phyloP scores from a whole-genome alignment of 2,888 invertebrate genomes.

The Polylopha cassiicola region DNA sequence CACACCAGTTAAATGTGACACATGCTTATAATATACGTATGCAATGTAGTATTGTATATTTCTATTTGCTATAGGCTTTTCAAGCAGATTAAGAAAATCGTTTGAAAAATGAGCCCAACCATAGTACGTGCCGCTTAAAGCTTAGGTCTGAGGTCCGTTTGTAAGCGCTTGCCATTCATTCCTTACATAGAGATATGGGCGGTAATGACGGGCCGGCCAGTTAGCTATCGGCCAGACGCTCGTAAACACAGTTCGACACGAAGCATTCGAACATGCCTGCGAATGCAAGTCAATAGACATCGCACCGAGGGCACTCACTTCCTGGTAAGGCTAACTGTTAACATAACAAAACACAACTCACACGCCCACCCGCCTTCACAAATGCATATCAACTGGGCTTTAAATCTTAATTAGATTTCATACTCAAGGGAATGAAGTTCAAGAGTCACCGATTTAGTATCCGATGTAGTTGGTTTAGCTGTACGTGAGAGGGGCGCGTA shows the following conservation, averaged over 20 bases:
- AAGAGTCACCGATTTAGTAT: constrained; percentile 55
- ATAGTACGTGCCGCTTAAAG: constrained; percentile 60
- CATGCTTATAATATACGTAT: too few relatives aligned
- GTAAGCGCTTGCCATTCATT: constrained; percentile 70
- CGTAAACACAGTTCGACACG: constrained; percentile 68
- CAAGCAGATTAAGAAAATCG: constrained; percentile 52
- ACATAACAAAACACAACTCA: constrained; percentile 34
- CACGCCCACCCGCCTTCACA: constrained; percentile 29
- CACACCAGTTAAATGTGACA: too few relatives aligned
- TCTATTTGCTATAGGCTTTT: too few relatives aligned
- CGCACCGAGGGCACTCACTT: constrained; percentile 52
- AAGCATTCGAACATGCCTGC: constrained; percentile 62
- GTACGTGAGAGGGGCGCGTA: constrained; percentile 43
- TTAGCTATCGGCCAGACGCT: constrained; percentile 67
- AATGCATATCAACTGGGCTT: constrained; percentile 32
- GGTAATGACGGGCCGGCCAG: constrained; percentile 64
- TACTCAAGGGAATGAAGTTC: constrained; percentile 37
- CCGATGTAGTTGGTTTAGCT: constrained; percentile 35
- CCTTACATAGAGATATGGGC: constrained; percentile 68
- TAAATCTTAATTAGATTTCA: constrained; percentile 41
- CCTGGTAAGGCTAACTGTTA: constrained; percentile 52
- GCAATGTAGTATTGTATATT: too few relatives aligned
- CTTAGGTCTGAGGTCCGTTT: constrained; percentile 54
- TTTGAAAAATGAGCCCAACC: constrained; percentile 45
- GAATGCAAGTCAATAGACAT: constrained; percentile 67